These are phyloP conservation scores for Babylonia areolata DNA, from an alignment of 1,140 invertebrate genomes.

Conservation along the genomic window DNA sequence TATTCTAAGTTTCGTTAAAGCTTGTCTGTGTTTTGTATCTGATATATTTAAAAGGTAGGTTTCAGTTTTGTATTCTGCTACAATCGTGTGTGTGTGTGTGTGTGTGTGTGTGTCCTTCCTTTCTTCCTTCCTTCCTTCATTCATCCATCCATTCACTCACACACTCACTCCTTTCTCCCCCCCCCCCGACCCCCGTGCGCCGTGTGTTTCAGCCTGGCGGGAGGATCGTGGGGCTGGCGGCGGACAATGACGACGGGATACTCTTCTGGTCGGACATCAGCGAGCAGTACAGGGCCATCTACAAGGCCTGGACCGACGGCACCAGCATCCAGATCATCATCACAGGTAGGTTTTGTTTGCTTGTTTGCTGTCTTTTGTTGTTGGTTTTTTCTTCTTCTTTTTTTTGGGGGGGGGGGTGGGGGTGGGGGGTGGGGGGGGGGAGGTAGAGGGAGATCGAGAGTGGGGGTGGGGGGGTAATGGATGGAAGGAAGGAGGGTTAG, in stretches of 20 bases:
- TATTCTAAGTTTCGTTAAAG: too few relatives aligned
- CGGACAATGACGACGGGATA: constrained; percentile 50
- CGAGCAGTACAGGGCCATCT: constrained; percentile 52
- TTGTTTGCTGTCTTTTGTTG: too few relatives aligned
- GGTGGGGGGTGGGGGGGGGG: too few relatives aligned
- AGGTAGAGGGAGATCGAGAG: too few relatives aligned
- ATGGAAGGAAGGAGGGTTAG: too few relatives aligned
- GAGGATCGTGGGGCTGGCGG: constrained; percentile 59
- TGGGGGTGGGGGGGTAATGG: too few relatives aligned
- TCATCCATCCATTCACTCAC: background rate
- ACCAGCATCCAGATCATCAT: constrained; percentile 49
- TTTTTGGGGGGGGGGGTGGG: too few relatives aligned
- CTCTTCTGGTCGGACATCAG: constrained; percentile 66
- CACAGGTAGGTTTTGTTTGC: constrained; percentile 48
- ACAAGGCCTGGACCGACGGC: constrained; percentile 52
- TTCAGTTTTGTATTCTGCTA: too few relatives aligned
- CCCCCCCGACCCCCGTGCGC: background rate
- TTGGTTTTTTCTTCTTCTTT: too few relatives aligned
- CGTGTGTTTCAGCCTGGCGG: constrained; percentile 52
- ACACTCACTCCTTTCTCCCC: background rate
- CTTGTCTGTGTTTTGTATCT: too few relatives aligned
- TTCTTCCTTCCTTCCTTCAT: background rate
- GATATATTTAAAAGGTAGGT: too few relatives aligned
- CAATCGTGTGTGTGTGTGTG: too few relatives aligned
- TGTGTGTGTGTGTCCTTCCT: background rate